Evolutionary conservation across 2,113 vertebrate genomes (phyloP).

Genomic region (Indicator maculatus): DNA sequence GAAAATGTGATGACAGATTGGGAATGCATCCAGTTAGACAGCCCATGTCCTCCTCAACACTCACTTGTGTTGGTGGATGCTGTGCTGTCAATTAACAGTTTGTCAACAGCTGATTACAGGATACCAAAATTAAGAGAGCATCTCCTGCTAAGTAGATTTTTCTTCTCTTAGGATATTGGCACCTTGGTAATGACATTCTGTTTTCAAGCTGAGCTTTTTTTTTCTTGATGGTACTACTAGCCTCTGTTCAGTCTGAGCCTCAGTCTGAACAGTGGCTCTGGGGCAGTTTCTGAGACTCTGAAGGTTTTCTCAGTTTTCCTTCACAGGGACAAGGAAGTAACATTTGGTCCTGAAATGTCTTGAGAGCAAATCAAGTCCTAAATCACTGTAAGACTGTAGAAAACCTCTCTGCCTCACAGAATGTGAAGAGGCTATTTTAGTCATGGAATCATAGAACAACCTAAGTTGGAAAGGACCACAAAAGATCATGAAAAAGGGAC

Average conservation of each 20-base stretch:
- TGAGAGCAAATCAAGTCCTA: not conserved
- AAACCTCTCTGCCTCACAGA: not conserved
- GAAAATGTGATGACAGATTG: conserved; percentile 9
- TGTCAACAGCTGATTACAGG: conserved; percentile 46
- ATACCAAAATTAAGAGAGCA: not conserved
- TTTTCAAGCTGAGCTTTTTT: not conserved
- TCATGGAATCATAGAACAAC: not conserved
- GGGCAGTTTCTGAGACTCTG: not conserved
- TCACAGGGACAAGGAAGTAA: not conserved
- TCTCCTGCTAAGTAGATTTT: not conserved
- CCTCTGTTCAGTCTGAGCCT: not conserved
- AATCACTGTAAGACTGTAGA: not conserved
- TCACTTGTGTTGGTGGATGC: conserved; percentile 41
- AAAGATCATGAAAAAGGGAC: not conserved
- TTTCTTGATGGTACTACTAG: not conserved
- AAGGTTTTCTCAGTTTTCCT: not conserved
- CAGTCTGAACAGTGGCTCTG: not conserved
- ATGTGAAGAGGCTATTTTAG: not conserved
- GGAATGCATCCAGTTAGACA: conserved; percentile 9
- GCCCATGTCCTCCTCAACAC: not conserved
- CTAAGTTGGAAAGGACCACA: not conserved
- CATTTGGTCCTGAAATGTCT: not conserved
- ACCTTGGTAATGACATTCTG: not conserved
- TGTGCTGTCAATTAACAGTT: conserved; percentile 43
- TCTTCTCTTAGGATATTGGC: not conserved